Evolutionary conservation across 2,888 invertebrate species (phyloP), one percentile per base, ranked within the genome.

Genomic region (Psylliodes chrysocephalus): DNA sequence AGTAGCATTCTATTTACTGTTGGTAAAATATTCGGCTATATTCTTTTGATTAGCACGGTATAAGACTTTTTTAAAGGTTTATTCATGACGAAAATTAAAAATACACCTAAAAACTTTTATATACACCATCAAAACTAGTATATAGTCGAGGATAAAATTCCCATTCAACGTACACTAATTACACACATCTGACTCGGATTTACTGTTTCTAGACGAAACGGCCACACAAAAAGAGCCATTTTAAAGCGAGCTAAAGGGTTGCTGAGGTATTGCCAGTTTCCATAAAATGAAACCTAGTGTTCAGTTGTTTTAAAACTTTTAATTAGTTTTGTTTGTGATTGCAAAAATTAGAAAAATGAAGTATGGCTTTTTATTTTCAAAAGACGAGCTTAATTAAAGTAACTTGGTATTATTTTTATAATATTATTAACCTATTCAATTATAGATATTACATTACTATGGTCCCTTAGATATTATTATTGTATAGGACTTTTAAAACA

Each of bases 251-350:
- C 44, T 44, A 14, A 44, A 44, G 44, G 8, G 14, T 44, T 19
- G 44, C 8, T 44, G 44, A 44, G 14, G 44, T 44, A 44, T 44
- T 19, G 44, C 8, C 44, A 2, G 44, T 44, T 44, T 44, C 44
- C 44, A 44, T 44, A 44, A 44, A 44, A 44, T 44, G 44, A 44
- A 44, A 44, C 19, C 44, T 44, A 44, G 18, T 5, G 44, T 44
- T n/a, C 44, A 44, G 44, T 19, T 44, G 44, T 19, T 44, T 19
- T 44, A 44, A 40, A 44, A 44, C 44, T 44, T 44, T 44, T 44
- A 44, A 44, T 44, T 44, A 44, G 44, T 44, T 44, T 44, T 44
- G 44, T 40, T 18, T 44, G 44, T 19, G 19, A 44, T 44, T 44
- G 44, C 44, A 44, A 44, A 44, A 17, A 44, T 44, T 15, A 18